Percentiles rank a stretch among this genome's conserved stretches.
Conservation (phyloP, 2,888 invertebrate genomes). For the Macaria liturata region DNA sequence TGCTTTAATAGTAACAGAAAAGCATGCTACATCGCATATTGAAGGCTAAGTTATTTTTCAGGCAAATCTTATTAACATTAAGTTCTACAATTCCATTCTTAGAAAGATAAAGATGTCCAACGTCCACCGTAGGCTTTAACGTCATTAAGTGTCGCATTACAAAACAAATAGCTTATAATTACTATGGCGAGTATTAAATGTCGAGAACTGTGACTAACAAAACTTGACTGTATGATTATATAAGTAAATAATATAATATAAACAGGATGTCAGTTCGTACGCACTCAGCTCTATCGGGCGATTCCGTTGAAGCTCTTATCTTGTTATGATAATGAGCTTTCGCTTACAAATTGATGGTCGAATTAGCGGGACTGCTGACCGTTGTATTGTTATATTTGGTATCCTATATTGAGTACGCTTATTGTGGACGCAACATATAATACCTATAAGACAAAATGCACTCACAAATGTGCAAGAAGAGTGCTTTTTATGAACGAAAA, state of each 20-base stretch:
- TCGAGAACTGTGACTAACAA: conserved; percentile 27
- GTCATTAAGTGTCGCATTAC: conserved; percentile 6
- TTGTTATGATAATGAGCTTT: conserved; percentile 20
- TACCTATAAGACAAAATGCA: no score
- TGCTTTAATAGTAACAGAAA: no score
- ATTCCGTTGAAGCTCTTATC: conserved; percentile 26
- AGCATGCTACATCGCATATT: no score
- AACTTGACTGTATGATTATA: background rate
- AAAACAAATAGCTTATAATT: background rate
- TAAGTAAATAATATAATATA: conserved; percentile 5
- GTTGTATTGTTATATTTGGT: no score
- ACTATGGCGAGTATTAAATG: conserved; percentile 8
- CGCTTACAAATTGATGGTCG: conserved; percentile 2
- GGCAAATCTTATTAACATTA: background rate
- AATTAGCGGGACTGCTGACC: background rate
- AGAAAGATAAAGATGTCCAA: conserved; percentile 9
- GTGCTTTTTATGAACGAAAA: no score
- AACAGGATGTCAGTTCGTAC: conserved; percentile 30
- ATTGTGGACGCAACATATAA: no score
- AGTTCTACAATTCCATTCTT: conserved; percentile 1
- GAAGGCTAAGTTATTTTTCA: no score
- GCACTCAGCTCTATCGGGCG: conserved; percentile 19
- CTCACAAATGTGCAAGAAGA: no score
- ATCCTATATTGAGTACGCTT: no score
- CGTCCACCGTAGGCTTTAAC: conserved; percentile 4